phyloP scores from a whole-genome alignment of 23 tunicate genomes.

The Diplosoma virens region DNA sequence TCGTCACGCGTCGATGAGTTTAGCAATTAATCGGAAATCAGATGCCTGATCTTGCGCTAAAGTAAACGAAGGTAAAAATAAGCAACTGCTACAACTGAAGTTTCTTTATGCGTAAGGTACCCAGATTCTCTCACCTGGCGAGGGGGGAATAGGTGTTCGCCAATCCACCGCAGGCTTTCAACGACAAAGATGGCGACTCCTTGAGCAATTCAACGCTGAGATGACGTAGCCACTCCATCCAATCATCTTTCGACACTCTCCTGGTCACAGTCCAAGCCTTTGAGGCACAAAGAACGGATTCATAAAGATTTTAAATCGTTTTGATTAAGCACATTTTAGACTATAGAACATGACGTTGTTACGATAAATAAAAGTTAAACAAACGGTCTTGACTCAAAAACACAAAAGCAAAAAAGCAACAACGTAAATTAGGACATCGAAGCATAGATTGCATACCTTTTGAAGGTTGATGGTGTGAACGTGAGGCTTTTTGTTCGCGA shows the following conservation, averaged over 20 bases:
- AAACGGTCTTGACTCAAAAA: too few relatives aligned
- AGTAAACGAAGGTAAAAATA: too few relatives aligned
- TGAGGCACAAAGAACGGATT: neutral
- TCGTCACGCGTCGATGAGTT: too few relatives aligned
- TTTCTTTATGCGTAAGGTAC: too few relatives aligned
- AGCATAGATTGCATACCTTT: conserved; percentile 28
- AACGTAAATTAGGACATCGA: neutral
- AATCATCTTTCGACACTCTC: conserved; percentile 89
- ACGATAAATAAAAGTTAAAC: too few relatives aligned
- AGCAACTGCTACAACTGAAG: too few relatives aligned
- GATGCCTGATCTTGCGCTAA: too few relatives aligned
- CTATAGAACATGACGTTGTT: too few relatives aligned
- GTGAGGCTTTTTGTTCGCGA: conserved; percentile 41
- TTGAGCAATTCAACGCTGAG: conserved; percentile 70
- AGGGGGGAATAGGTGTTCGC: conserved; percentile 76
- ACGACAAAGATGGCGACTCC: conserved; percentile 83
- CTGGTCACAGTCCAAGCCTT: conserved; percentile 80
- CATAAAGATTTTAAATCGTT: too few relatives aligned
- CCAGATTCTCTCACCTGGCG: conserved; percentile 65
- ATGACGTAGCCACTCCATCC: conserved; percentile 81
- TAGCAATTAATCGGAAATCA: too few relatives aligned
- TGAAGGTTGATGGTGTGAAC: conserved; percentile 72
- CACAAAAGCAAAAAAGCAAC: neutral
- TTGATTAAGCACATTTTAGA: too few relatives aligned
- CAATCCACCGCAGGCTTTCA: conserved; percentile 84